Evolutionary conservation across 1,140 invertebrate species (phyloP).

Genomic region (Zophobas morio): DNA sequence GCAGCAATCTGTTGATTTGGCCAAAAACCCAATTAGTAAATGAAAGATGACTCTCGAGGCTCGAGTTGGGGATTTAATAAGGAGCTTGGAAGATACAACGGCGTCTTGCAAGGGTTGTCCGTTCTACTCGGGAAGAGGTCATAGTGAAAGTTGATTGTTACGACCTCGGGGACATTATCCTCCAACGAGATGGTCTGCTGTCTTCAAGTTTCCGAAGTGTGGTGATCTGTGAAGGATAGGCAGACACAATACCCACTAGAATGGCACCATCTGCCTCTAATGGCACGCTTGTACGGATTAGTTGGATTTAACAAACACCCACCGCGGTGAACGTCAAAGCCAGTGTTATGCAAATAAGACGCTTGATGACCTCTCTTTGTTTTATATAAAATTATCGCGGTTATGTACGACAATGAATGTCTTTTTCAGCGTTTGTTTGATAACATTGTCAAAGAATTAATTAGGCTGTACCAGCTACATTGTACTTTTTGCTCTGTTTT

Average conservation of each 20-base stretch:
- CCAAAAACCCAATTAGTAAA: neutral
- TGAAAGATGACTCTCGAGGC: neutral
- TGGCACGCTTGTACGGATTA: slow-evolving; percentile 41
- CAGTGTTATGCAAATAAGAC: slow-evolving; percentile 43
- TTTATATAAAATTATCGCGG: slow-evolving; percentile 27
- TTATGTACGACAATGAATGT: slow-evolving; percentile 30
- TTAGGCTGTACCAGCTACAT: slow-evolving; percentile 29
- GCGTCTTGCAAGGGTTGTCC: slow-evolving; percentile 4
- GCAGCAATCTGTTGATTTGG: too few relatives aligned
- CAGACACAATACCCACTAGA: slow-evolving; percentile 17
- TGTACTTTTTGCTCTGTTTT: slow-evolving; percentile 40
- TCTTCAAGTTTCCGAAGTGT: slow-evolving; percentile 29
- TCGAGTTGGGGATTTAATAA: slow-evolving; percentile 3
- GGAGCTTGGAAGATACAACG: neutral
- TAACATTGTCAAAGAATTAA: slow-evolving; percentile 43
- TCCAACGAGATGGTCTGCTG: slow-evolving; percentile 17
- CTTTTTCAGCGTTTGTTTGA: slow-evolving; percentile 30
- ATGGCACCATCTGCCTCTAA: slow-evolving; percentile 39
- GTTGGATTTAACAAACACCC: slow-evolving; percentile 40
- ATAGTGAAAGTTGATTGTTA: slow-evolving; percentile 34
- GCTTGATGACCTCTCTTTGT: slow-evolving; percentile 39
- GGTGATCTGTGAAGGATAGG: slow-evolving; percentile 32
- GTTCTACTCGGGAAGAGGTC: slow-evolving; percentile 12
- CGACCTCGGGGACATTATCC: slow-evolving; percentile 30
- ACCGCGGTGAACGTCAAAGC: slow-evolving; percentile 15